Percentiles rank a stretch among this genome's conserved stretches.
phyloP scores from a whole-genome alignment of 2,113 vertebrate species.

The Mesoclemmys tuberculata region DNA sequence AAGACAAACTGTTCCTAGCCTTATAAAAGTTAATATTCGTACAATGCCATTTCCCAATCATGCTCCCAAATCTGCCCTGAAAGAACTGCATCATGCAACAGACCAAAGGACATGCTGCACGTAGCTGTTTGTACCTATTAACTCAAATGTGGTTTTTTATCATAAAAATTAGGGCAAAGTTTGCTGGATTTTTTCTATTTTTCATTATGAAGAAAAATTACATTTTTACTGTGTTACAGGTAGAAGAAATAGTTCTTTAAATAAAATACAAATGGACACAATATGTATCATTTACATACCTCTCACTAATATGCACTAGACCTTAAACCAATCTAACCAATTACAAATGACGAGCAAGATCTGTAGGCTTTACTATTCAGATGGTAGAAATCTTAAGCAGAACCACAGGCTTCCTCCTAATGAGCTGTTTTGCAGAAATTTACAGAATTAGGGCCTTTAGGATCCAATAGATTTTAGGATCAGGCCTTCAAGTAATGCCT shows the following conservation, averaged over 20 bases:
- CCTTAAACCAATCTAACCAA: background rate
- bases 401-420: background rate
- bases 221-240: background rate
- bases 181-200: background rate
- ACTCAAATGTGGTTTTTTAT: background rate
- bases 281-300: background rate
- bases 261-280: background rate
- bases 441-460: background rate
- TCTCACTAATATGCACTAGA: background rate
- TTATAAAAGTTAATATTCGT: background rate
- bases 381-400: background rate
- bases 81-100: constrained; percentile 25
- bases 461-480: background rate
- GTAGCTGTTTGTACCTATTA: background rate
- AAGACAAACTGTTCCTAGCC: background rate
- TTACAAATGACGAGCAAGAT: background rate
- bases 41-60: rapidly evolving
- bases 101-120: constrained; percentile 3
- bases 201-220: background rate
- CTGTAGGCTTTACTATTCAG: background rate
- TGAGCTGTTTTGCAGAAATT: background rate
- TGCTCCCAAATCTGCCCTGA: background rate
- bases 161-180: background rate
- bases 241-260: background rate
- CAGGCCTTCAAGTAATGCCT: background rate